Percentiles rank a stretch among this genome's conserved stretches.
Conservation (phyloP, 2,113 vertebrate species). For the Menidia beryllina region DNA sequence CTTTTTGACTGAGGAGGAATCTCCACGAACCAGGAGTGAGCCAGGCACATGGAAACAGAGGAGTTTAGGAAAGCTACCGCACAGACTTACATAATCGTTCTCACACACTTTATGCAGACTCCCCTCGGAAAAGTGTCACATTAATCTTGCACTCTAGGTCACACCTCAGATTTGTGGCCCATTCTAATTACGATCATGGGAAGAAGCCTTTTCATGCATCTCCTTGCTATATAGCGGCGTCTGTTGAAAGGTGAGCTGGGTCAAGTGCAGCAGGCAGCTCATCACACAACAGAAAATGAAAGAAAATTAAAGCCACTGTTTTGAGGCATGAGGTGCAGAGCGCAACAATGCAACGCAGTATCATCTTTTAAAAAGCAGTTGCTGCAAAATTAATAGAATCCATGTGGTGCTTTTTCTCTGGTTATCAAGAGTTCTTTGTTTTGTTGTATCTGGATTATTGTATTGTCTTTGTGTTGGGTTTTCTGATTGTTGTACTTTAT, state of each 20-base stretch:
- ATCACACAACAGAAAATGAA: constrained; percentile 19
- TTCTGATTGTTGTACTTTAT: not conserved
- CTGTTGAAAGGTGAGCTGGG: constrained; percentile 45
- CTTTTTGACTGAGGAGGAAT: constrained; percentile 40
- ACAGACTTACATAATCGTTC: not conserved
- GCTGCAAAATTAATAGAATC: not conserved
- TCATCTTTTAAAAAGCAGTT: not conserved
- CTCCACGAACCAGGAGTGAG: constrained; percentile 8
- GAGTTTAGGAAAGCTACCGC: not conserved
- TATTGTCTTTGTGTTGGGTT: not conserved
- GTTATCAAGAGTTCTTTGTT: too few relatives aligned
- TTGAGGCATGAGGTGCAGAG: not conserved
- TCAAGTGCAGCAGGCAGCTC: constrained; percentile 45
- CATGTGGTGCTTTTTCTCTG: not conserved
- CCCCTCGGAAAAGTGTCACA: constrained; percentile 19
- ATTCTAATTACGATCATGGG: constrained; percentile 44
- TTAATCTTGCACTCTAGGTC: constrained; percentile 34
- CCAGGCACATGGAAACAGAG: constrained; percentile 14
- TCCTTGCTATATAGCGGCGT: not conserved
- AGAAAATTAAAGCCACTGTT: constrained; percentile 1
- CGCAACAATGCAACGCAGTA: not conserved
- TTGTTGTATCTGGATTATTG: too few relatives aligned
- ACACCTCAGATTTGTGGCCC: constrained; percentile 23
- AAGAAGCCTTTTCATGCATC: constrained; percentile 34
- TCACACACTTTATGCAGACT: constrained; percentile 9